Conservation (phyloP, 2,797 vertebrate species). For the Halcyon chelicuti region DNA sequence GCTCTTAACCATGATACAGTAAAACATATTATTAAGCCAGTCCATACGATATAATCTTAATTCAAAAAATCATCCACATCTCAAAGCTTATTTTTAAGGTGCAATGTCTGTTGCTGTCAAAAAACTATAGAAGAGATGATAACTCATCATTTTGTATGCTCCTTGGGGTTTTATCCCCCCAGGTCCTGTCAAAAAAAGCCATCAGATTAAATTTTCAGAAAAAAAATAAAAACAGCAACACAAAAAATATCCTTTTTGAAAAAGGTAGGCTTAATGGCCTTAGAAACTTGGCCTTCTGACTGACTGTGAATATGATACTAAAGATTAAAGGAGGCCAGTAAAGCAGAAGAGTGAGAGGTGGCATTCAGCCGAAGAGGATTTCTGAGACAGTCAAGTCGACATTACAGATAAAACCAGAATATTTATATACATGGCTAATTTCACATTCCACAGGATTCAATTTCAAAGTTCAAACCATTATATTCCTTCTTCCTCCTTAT, state of each 20-base stretch:
- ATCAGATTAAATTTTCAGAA: background rate
- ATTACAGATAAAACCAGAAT: background rate
- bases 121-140: background rate
- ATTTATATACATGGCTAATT: background rate
- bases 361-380: background rate
- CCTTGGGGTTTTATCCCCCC: background rate
- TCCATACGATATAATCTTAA: background rate
- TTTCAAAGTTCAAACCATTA: background rate
- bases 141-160: background rate
- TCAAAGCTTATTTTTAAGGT: background rate
- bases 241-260: background rate
- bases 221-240: background rate
- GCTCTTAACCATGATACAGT: background rate
- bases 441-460: background rate
- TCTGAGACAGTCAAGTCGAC: background rate
- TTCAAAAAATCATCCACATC: background rate
- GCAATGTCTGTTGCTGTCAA: background rate
- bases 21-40: background rate
- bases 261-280: background rate
- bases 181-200: background rate
- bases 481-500: background rate
- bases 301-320: background rate
- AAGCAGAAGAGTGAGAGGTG: background rate
- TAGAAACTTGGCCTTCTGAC: background rate
- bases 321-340: background rate